Evolutionary conservation across 1,140 invertebrate genomes (phyloP).

Genomic region (Brachionus sp.): DNA sequence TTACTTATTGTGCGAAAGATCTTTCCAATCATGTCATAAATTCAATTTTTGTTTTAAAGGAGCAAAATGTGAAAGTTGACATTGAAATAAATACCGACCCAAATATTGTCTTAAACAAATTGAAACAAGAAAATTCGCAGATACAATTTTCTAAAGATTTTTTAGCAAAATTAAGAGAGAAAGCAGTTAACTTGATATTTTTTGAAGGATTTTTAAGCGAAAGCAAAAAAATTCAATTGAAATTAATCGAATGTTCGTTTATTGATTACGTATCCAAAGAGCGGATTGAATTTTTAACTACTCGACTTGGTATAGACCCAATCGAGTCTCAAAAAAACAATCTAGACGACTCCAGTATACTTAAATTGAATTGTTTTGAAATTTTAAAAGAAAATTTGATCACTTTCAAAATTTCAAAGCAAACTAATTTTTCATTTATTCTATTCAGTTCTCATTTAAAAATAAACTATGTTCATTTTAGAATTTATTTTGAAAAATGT

Average conservation of each 20-base stretch:
- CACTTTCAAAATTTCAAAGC: not conserved
- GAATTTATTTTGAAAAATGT: slow-evolving; percentile 13
- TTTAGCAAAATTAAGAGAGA: not conserved
- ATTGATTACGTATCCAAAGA: not conserved
- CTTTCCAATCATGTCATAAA: not conserved
- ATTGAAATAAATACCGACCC: not conserved
- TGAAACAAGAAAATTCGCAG: not conserved
- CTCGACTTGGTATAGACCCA: not conserved
- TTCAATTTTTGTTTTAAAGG: slow-evolving; percentile 1
- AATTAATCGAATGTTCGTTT: not conserved
- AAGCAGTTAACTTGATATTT: not conserved
- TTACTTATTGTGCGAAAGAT: not conserved
- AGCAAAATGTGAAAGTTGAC: not conserved
- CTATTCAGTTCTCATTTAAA: not conserved
- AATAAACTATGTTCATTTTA: not conserved
- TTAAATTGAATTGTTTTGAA: not conserved
- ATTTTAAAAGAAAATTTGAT: not conserved
- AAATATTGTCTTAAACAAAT: not conserved
- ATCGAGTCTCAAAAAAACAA: not conserved
- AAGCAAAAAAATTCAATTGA: slow-evolving; percentile 16
- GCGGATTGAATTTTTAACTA: not conserved
- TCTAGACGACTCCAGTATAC: not conserved
- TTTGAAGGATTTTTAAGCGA: slow-evolving; percentile 3
- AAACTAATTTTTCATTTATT: not conserved
- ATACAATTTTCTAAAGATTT: not conserved